Conservation (phyloP, 1,140 invertebrate genomes). For the Drosophila pseudoananassae region DNA sequence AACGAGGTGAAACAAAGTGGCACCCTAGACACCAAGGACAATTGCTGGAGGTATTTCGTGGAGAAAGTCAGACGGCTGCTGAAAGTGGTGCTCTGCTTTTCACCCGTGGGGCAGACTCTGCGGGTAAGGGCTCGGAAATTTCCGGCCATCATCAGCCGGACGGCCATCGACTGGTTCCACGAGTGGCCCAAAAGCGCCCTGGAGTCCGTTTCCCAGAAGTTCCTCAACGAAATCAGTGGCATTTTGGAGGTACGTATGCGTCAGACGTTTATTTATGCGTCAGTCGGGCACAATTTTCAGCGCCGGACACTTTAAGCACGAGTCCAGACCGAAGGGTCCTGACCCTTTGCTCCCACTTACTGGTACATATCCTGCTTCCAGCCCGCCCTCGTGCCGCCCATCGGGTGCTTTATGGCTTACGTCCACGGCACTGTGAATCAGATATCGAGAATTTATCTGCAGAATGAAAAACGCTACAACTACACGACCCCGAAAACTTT, state of each 20-base stretch:
- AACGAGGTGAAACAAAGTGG: conserved; percentile 92
- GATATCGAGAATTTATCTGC: conserved; percentile 92
- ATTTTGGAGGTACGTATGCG: conserved; percentile 87
- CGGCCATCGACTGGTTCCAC: conserved; percentile 97
- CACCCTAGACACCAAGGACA: conserved; percentile 94
- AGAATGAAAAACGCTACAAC: conserved; percentile 96
- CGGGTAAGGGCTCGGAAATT: conserved; percentile 95
- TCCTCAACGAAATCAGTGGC: conserved; percentile 90
- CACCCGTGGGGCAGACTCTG: conserved; percentile 94
- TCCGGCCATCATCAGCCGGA: conserved; percentile 96
- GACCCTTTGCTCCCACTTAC: background rate
- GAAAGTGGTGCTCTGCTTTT: conserved; percentile 94
- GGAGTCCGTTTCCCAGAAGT: conserved; percentile 94
- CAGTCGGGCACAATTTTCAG: conserved; percentile 60
- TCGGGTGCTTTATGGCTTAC: conserved; percentile 95
- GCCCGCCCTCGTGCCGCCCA: conserved; percentile 85
- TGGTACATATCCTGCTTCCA: conserved; percentile 56
- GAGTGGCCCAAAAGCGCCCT: conserved; percentile 97
- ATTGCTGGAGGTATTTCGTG: conserved; percentile 98
- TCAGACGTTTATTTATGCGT: conserved; percentile 51
- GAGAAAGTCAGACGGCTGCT: conserved; percentile 91
- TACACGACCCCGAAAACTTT: conserved; percentile 99
- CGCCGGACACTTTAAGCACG: conserved; percentile 43
- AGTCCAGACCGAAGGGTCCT: conserved; percentile 15
- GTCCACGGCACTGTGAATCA: conserved; percentile 95